Conservation (phyloP, 1,140 invertebrate genomes). For the Ptiloglossa arizonensis region DNA sequence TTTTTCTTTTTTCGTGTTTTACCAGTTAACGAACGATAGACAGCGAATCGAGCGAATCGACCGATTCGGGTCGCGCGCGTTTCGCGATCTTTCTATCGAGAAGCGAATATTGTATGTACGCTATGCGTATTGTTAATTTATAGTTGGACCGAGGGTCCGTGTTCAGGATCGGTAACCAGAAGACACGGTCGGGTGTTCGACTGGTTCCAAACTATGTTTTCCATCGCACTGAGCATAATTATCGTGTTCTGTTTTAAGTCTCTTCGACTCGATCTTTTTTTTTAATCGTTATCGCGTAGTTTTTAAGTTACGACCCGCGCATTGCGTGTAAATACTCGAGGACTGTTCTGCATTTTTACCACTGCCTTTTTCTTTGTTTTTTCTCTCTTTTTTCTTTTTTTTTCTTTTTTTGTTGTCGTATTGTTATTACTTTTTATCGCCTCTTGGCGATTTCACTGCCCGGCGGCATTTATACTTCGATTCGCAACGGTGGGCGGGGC, state of each 20-base stretch:
- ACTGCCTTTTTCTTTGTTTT: constrained; percentile 10
- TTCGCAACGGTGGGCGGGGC: not conserved
- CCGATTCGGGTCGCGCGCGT: not conserved
- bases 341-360: constrained; percentile 8
- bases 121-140: not conserved
- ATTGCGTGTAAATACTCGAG: not conserved
- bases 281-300: not conserved
- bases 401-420: no score
- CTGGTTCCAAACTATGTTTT: not conserved
- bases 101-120: no score
- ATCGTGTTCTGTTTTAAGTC: not conserved
- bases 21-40: not conserved
- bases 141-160: not conserved
- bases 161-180: not conserved
- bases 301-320: not conserved
- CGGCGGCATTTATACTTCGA: not conserved
- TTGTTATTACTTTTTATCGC: not conserved
- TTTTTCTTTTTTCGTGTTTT: not conserved
- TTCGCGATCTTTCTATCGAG: no score
- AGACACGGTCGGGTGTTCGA: not conserved
- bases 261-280: not conserved
- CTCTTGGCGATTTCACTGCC: not conserved
- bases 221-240: not conserved
- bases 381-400: not conserved
- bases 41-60: not conserved